A percentile compares a stretch with the other conserved stretches of the same genome.
Conservation (phyloP, 2,797 vertebrate species). For the Carcharodon carcharias region DNA sequence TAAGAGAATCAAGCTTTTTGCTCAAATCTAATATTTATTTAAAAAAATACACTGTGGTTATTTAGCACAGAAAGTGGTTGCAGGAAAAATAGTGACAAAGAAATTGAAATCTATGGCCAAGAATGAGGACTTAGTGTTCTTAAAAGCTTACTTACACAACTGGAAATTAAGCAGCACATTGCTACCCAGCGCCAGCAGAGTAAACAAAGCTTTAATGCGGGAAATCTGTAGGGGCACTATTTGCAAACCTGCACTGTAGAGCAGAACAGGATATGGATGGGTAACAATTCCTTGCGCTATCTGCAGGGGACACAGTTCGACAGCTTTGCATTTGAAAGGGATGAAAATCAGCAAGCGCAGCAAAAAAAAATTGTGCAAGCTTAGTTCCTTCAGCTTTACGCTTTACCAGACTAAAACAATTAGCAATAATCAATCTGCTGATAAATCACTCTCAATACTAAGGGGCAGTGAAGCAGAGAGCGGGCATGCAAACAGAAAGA, state of each 20-base stretch:
- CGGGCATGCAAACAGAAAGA: slow-evolving; percentile 7
- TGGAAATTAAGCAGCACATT: background rate
- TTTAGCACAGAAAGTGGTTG: background rate
- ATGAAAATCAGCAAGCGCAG: background rate
- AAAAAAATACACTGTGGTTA: background rate
- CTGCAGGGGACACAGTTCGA: slow-evolving; percentile 19
- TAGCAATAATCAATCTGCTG: slow-evolving; percentile 39
- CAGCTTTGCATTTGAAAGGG: slow-evolving; percentile 30
- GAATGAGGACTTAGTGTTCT: background rate
- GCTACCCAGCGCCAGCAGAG: background rate
- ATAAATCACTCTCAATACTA: background rate
- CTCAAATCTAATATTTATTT: background rate
- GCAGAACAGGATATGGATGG: background rate
- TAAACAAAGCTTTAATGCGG: background rate
- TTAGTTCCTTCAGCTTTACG: slow-evolving; percentile 39
- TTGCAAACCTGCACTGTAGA: background rate
- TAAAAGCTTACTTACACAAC: background rate
- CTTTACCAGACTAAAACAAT: slow-evolving; percentile 37
- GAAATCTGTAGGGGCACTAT: background rate
- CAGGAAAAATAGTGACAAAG: background rate
- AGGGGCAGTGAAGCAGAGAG: slow-evolving; percentile 1
- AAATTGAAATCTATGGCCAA: background rate
- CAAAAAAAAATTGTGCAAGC: slow-evolving; percentile 40
- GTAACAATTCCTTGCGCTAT: background rate
- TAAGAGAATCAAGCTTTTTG: background rate